phyloP scores from a whole-genome alignment of 2,113 vertebrate species.

The Gambusia affinis region DNA sequence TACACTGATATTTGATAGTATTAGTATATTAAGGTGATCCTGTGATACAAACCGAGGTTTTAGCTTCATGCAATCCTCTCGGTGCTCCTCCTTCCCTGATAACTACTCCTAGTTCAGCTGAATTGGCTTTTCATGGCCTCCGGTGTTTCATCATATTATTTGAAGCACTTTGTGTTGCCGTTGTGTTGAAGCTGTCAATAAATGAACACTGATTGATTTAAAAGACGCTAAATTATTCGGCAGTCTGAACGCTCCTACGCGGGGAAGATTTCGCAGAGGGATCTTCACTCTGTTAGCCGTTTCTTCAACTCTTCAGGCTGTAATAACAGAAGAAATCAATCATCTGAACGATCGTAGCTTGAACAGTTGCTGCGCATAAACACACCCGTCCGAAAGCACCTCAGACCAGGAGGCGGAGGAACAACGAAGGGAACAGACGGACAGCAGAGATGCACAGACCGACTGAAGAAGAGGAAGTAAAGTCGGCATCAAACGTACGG shows the following conservation, averaged over 20 bases:
- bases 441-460: conserved; percentile 14
- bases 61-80: too few relatives aligned
- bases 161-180: not conserved
- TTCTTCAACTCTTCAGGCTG: not conserved
- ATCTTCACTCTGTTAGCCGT: not conserved
- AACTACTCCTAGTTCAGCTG: not conserved
- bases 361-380: not conserved
- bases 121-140: not conserved
- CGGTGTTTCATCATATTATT: not conserved
- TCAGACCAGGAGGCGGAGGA: conserved; percentile 4
- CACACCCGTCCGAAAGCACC: conserved; percentile 25
- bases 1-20: too few relatives aligned
- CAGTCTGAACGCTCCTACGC: not conserved
- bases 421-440: conserved; percentile 12
- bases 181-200: not conserved
- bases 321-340: not conserved
- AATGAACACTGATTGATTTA: not conserved
- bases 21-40: too few relatives aligned
- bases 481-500: not conserved
- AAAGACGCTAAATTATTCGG: not conserved
- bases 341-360: not conserved
- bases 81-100: too few relatives aligned
- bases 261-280: not conserved
- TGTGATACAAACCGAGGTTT: too few relatives aligned
- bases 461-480: not conserved